Percentiles rank a stretch among this genome's conserved stretches.
These are phyloP conservation scores for Sturmia bella DNA, from an alignment of 2,888 invertebrate genomes.

Conservation along the genomic window DNA sequence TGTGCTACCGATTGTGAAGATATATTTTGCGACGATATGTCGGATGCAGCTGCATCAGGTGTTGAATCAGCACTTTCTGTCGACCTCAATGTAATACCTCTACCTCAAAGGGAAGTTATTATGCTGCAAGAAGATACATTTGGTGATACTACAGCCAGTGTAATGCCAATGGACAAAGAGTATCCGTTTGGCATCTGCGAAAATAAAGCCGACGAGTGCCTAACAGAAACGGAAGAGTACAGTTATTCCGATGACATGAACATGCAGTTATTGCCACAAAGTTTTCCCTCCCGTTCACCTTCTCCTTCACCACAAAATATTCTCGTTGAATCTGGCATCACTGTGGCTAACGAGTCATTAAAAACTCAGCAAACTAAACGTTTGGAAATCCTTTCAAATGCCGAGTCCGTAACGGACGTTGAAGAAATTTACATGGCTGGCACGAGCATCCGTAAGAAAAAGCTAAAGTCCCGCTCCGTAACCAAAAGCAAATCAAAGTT, in stretches of 20 bases:
- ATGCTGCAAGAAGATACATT: constrained; percentile 80
- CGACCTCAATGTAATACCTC: constrained; percentile 77
- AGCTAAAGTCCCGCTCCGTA: constrained; percentile 76
- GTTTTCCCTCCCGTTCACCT: neutral
- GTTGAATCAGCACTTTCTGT: constrained; percentile 51
- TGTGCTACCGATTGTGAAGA: constrained; percentile 81
- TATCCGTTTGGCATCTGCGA: constrained; percentile 78
- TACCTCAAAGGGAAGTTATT: constrained; percentile 82
- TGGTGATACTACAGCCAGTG: constrained; percentile 82
- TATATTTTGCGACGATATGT: constrained; percentile 72
- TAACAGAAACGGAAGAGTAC: constrained; percentile 81
- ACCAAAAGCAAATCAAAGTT: constrained; percentile 77
- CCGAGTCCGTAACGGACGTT: constrained; percentile 82
- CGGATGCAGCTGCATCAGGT: constrained; percentile 59
- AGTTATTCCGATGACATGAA: constrained; percentile 77
- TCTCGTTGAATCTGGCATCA: constrained; percentile 76
- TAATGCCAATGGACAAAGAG: constrained; percentile 82
- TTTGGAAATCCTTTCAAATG: constrained; percentile 75
- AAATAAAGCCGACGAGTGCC: constrained; percentile 79
- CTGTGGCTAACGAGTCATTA: constrained; percentile 76
- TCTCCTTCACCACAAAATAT: constrained; percentile 34
- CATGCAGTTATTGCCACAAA: neutral
- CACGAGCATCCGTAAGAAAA: constrained; percentile 78
- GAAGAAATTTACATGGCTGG: constrained; percentile 82
- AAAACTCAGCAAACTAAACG: constrained; percentile 77